Evolutionary conservation across 1,140 invertebrate species (phyloP), one percentile per base, ranked within the genome.

Genomic region (Tetraneura akinire): DNA sequence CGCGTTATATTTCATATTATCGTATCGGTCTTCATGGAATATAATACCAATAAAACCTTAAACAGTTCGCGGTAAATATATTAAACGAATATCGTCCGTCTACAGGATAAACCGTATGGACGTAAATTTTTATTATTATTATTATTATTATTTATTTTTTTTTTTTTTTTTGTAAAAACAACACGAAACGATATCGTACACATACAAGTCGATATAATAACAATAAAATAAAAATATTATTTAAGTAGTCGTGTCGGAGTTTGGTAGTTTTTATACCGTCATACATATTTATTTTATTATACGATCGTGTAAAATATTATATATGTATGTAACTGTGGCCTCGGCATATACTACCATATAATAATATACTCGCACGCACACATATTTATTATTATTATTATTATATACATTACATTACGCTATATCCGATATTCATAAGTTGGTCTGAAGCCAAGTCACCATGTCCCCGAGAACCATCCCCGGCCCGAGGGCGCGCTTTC

Each of bases 371-470:
- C 32, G 1, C 37, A n/a, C n/a, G 16, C 32, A 66, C 32, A 66
- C n/a, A 66, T 32, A 29, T 13, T 47, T 47, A 8, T 47, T 45
- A 62, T 60, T 60, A 66, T 37, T 45, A n/a, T n/a, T n/a, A n/a
- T n/a, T n/a, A n/a, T n/a, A n/a, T n/a, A n/a, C n/a, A n/a, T n/a
- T n/a, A n/a, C n/a, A n/a, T n/a, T n/a, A n/a, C n/a, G n/a, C n/a
- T n/a, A 60, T 45, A 57, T 78, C 37, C 74, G 74, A 78, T 78
- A 78, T 78, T 78, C 74, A 78, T 78, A 78, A 78, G 55, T 62
- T 78, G 74, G 74, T 26, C 32, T 18, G 9, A 18, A 47, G 74
- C 74, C 74, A 78, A 78, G 55, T 62, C 74, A 60, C 55, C 32
- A 16, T 13, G 73, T n/a, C 53, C 53, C 29, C 14, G 21, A 16